A percentile compares a stretch with the other conserved stretches of the same genome.
These are phyloP conservation scores for Aplocera efformata DNA, from an alignment of 2,888 invertebrate species.

Conservation along the genomic window DNA sequence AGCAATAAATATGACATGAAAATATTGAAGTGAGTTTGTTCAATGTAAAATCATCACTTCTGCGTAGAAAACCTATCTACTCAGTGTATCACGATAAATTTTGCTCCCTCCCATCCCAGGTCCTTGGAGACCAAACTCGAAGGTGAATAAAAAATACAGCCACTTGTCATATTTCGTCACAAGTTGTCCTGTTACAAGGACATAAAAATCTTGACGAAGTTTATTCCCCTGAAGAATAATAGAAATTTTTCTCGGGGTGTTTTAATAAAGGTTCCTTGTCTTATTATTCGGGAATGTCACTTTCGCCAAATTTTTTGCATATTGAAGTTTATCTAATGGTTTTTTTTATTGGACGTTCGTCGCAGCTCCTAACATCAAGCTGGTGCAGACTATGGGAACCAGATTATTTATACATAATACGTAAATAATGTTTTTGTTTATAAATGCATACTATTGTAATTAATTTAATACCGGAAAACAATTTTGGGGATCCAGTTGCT, in stretches of 20 bases:
- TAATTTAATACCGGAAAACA: too few relatives aligned
- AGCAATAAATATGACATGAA: too few relatives aligned
- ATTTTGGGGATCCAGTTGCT: too few relatives aligned
- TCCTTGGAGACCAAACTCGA: constrained; percentile 11
- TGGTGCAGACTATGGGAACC: too few relatives aligned
- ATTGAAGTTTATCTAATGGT: background rate
- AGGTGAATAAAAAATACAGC: constrained; percentile 17
- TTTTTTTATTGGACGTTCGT: too few relatives aligned
- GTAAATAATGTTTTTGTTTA: too few relatives aligned
- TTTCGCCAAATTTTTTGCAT: constrained; percentile 8
- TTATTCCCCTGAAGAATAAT: constrained; percentile 9
- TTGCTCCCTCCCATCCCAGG: constrained; percentile 1
- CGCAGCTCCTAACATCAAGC: too few relatives aligned
- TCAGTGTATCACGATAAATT: constrained; percentile 10
- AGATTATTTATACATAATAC: too few relatives aligned
- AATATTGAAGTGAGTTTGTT: too few relatives aligned
- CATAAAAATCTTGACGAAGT: constrained; percentile 14
- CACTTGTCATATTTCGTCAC: constrained; percentile 16
- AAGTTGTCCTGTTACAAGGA: constrained; percentile 5
- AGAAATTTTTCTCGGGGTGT: constrained; percentile 5
- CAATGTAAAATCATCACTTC: too few relatives aligned
- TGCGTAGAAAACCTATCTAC: too few relatives aligned
- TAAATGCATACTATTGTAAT: too few relatives aligned
- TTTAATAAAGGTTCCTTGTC: constrained; percentile 14
- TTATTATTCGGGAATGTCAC: constrained; percentile 13